Conservation (phyloP, 2,797 vertebrate genomes). For the Limosa lapponica region DNA sequence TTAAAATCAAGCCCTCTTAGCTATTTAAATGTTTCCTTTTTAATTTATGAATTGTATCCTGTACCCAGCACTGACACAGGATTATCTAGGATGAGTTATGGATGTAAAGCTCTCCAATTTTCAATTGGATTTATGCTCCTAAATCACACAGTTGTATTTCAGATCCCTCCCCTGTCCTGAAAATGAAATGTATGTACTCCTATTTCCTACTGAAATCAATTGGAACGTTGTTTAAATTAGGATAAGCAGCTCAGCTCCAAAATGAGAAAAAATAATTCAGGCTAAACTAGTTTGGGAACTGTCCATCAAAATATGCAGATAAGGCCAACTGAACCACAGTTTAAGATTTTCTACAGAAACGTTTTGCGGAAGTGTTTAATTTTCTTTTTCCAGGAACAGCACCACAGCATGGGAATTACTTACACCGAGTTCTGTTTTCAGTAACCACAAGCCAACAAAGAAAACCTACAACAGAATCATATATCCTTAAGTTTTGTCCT, state of each 20-base stretch:
- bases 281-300: conserved; percentile 16
- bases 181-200: neutral
- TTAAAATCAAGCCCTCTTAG: neutral
- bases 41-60: neutral
- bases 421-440: neutral
- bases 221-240: neutral
- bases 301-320: conserved; percentile 33
- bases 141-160: neutral
- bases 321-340: neutral
- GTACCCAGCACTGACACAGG: rapidly evolving
- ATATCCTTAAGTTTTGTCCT: neutral
- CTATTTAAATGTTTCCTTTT: neutral
- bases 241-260: conserved; percentile 6
- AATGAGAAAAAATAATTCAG: conserved; percentile 42
- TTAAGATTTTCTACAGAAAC: conserved; percentile 3
- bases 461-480: neutral
- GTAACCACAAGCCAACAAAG: neutral
- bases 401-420: neutral
- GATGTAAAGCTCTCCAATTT: neutral
- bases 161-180: neutral
- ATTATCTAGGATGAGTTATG: neutral
- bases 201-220: neutral
- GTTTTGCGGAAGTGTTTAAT: neutral
- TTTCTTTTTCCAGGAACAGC: neutral
- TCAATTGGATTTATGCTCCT: neutral